A percentile compares a stretch with the other conserved stretches of the same genome.
Evolutionary conservation across 2,888 invertebrate species (phyloP).

Genomic region (Schizotus pectinicornis): DNA sequence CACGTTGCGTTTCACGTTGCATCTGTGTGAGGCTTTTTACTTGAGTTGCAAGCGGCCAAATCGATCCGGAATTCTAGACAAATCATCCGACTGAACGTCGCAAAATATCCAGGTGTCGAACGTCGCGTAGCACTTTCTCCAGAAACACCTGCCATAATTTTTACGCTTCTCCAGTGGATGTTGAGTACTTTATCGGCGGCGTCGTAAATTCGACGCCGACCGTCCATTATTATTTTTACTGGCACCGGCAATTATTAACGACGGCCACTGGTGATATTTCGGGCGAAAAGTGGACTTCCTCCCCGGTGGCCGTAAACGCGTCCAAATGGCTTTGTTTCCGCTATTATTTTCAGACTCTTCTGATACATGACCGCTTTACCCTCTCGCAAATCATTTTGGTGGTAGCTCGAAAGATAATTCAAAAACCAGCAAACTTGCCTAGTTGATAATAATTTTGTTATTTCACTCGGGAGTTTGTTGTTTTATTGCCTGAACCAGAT

Average conservation of each 20-base stretch:
- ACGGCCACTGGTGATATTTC: conserved; percentile 9
- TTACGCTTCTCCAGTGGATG: not conserved
- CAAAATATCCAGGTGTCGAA: too few relatives aligned
- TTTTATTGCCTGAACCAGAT: not conserved
- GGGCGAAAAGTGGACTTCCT: conserved; percentile 6
- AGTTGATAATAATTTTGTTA: not conserved
- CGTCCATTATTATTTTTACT: conserved; percentile 15
- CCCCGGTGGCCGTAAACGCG: conserved; percentile 6
- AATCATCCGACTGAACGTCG: too few relatives aligned
- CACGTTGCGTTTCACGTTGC: too few relatives aligned
- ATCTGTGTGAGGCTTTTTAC: too few relatives aligned
- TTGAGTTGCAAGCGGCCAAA: too few relatives aligned
- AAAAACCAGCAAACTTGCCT: too few relatives aligned
- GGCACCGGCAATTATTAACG: conserved; percentile 15
- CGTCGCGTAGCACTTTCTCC: conserved; percentile 1
- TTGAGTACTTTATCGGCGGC: conserved; percentile 11
- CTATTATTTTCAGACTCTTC: not conserved
- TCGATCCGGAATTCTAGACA: too few relatives aligned
- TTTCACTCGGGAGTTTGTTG: not conserved
- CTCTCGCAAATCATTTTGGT: too few relatives aligned
- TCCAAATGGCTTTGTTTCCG: not conserved
- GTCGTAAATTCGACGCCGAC: conserved; percentile 6
- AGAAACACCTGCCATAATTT: not conserved
- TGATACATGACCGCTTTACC: too few relatives aligned
- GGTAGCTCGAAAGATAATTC: too few relatives aligned